phyloP scores from a whole-genome alignment of 53 echinoderm and acorn worm species.

The Paracentrotus lividus region DNA sequence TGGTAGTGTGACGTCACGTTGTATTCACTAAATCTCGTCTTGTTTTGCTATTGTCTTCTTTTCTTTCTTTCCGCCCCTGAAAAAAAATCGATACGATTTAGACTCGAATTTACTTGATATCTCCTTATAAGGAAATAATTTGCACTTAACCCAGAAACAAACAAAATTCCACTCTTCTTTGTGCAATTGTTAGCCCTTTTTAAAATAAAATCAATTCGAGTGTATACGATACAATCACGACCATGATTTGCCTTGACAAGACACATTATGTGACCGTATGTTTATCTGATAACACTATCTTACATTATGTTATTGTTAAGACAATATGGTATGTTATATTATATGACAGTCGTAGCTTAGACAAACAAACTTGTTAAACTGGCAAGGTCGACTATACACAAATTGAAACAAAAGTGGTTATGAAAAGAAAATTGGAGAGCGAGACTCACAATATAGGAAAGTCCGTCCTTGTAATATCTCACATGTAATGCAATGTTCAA shows the following conservation, averaged over 20 bases:
- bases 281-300: neutral
- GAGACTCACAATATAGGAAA: too few relatives aligned
- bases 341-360: too few relatives aligned
- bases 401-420: too few relatives aligned
- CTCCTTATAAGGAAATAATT: slow-evolving; percentile 5
- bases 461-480: too few relatives aligned
- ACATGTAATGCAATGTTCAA: neutral
- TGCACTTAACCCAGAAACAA: slow-evolving; percentile 5
- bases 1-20: neutral
- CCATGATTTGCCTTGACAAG: neutral
- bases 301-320: too few relatives aligned
- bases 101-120: neutral
- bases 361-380: too few relatives aligned
- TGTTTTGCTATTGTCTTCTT: neutral
- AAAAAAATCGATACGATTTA: slow-evolving; percentile 2
- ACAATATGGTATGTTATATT: too few relatives aligned
- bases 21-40: neutral
- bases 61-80: neutral
- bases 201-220: neutral
- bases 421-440: too few relatives aligned
- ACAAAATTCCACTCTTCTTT: neutral
- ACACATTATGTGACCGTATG: neutral
- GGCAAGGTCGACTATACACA: too few relatives aligned
- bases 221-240: neutral
- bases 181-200: neutral